Evolutionary conservation across 2,888 invertebrate species (phyloP), one percentile per base, ranked within the genome.

Genomic region (Leptothorax acervorum): DNA sequence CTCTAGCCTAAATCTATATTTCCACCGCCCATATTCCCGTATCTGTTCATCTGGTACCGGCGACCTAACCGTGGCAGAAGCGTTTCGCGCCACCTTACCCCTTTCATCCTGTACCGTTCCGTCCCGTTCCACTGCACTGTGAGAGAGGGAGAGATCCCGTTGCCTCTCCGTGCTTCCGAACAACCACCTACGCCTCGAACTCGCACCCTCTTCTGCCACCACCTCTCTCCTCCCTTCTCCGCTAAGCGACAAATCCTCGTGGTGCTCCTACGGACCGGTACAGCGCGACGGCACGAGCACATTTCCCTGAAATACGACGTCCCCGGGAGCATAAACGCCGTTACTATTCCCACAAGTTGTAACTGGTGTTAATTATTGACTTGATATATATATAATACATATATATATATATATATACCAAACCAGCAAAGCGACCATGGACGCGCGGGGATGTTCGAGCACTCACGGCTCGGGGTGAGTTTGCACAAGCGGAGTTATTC

Each of bases 351-450:
- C 94, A 93, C 94, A 94, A 94, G 94, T 94, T 94, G 94, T 94
- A 94, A 94, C 94, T 94, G 94, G 94, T 94, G 94, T 94, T 94
- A 94, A 94, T 94, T 94, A 94, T 94, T 94, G 94, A 94, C 93
- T 93, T 92, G 93, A 93, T 94, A 93, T 93, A 93, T 83, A 86
- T 84, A 53, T 28, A 76, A 63, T 63, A 65, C 23, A 63, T 5
- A 39, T 12, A 23, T 9, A 31, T 15, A 57, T 11, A 65, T 42
- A 55, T 68, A 57, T 35, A 39, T 62, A 60, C 60, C 18, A 35
- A 79, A n/a, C 63, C 9, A 65, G 57, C 60, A 35, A 65, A 87
- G 81, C 63, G 74, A 68, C 55, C 23, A 62, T 60, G 48, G 71
- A 78, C n/a, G 73, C 74, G 42, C 53, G 87, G 75, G 45, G 88